A percentile compares a stretch with the other conserved stretches of the same genome.
These are phyloP conservation scores for Bujurquina vittata DNA, from an alignment of 2,113 vertebrate species.

Conservation along the genomic window DNA sequence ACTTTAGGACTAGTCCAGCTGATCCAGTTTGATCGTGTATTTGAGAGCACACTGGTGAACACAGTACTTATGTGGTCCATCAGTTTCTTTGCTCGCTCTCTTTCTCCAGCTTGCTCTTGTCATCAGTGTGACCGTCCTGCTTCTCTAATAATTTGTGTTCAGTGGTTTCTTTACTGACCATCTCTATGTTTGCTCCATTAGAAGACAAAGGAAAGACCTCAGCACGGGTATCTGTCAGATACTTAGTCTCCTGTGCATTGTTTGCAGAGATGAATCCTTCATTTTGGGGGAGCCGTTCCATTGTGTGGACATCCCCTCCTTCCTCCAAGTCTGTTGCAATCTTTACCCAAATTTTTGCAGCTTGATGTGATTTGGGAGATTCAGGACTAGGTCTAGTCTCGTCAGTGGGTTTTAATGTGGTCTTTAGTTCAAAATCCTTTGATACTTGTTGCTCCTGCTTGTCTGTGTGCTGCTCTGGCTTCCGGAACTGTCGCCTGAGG, in stretches of 20 bases:
- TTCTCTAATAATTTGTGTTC: not conserved
- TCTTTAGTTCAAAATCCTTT: slow-evolving; percentile 53
- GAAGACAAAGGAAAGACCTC: slow-evolving; percentile 2
- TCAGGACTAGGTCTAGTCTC: not conserved
- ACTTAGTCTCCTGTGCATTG: not conserved
- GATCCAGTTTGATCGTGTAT: not conserved
- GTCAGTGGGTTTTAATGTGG: not conserved
- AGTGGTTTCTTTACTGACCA: not conserved
- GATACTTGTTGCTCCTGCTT: not conserved
- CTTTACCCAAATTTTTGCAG: not conserved
- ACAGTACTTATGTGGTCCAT: not conserved
- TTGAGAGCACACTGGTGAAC: not conserved
- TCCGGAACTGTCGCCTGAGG: slow-evolving; percentile 67
- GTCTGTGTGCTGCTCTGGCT: slow-evolving; percentile 16
- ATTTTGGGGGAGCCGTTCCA: not conserved
- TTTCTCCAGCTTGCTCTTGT: not conserved
- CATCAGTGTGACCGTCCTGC: not conserved
- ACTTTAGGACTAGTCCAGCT: not conserved
- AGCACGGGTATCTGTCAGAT: slow-evolving; percentile 4
- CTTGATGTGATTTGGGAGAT: not conserved
- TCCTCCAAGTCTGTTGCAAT: not conserved
- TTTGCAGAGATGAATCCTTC: not conserved
- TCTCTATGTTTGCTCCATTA: not conserved
- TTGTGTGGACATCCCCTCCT: not conserved
- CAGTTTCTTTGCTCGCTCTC: not conserved